A percentile compares a stretch with the other conserved stretches of the same genome.
phyloP scores from a whole-genome alignment of 64 coral and sea anemone species.

The Astreopora myriophthalma region DNA sequence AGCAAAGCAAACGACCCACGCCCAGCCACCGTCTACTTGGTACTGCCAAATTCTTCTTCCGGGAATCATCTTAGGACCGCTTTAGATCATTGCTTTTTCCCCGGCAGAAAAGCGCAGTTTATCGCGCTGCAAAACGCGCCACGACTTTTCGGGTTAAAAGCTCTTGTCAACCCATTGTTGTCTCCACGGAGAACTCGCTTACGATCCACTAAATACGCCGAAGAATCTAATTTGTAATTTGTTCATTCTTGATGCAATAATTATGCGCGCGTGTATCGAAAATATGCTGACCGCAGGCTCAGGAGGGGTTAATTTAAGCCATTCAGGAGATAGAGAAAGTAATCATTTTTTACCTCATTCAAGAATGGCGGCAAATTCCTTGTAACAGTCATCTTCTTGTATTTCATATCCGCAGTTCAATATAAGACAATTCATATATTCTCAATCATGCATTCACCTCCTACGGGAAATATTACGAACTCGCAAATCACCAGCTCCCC shows the following conservation, averaged over 20 bases:
- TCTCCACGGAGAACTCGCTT: background rate
- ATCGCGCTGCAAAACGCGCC: background rate
- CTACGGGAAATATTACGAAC: no score
- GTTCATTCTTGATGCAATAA: background rate
- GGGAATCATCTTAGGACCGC: background rate
- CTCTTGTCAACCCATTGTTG: background rate
- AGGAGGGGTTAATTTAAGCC: no score
- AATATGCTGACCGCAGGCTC: background rate
- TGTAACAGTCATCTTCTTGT: no score
- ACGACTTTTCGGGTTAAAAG: background rate
- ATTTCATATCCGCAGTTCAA: no score
- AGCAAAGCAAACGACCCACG: conserved; percentile 82
- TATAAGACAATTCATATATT: no score
- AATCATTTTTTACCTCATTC: no score
- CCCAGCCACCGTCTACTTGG: conserved; percentile 79
- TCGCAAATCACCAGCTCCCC: no score
- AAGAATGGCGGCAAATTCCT: no score
- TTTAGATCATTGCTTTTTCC: background rate
- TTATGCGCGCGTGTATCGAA: background rate
- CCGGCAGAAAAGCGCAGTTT: background rate
- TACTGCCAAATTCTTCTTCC: conserved; percentile 19
- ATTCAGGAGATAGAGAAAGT: no score
- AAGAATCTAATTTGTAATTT: conserved; percentile 4
- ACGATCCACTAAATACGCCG: background rate
- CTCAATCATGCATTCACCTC: no score